phyloP scores from a whole-genome alignment of 2,888 invertebrate species.

The Leistus spinibarbis region DNA sequence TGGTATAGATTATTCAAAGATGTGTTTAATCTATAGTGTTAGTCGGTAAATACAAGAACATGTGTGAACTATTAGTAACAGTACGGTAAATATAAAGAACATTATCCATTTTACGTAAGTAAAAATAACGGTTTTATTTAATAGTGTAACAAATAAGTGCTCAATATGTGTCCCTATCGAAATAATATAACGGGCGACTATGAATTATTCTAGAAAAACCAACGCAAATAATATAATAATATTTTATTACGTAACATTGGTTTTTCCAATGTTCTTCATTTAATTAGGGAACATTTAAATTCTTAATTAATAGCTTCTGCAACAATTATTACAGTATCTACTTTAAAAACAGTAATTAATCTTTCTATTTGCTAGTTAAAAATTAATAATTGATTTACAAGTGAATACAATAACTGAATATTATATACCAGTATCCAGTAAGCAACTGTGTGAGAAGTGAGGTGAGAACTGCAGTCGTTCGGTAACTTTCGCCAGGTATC shows the following conservation, averaged over 20 bases:
- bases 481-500: no score
- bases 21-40: background rate
- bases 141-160: background rate
- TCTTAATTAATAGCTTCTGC: background rate
- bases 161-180: background rate
- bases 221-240: background rate
- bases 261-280: background rate
- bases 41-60: background rate
- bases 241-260: background rate
- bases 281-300: background rate
- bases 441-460: no score
- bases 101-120: background rate
- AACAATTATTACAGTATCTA: no score
- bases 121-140: background rate
- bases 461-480: no score
- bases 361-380: no score
- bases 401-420: no score
- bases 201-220: background rate
- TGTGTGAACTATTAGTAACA: background rate
- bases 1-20: no score
- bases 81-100: background rate
- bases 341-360: no score
- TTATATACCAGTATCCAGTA: no score
- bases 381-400: no score
- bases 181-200: background rate